Conservation (phyloP, 2,888 invertebrate genomes). For the Netelia virgata region DNA sequence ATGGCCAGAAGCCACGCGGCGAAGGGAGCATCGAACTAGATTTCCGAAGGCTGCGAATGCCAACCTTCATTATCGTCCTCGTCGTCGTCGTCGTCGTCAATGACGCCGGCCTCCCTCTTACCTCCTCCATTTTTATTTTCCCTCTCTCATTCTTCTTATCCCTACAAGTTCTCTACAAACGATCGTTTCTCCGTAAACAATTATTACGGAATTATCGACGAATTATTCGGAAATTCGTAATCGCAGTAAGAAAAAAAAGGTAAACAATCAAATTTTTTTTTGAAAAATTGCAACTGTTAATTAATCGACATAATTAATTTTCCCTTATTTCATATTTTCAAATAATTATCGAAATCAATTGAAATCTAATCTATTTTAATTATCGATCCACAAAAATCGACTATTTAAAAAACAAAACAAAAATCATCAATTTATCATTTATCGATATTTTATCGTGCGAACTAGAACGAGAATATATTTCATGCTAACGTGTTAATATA, state of each 20-base stretch:
- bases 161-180: neutral
- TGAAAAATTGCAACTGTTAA: neutral
- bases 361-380: too few species aligned
- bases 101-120: neutral
- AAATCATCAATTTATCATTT: too few species aligned
- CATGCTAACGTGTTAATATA: too few species aligned
- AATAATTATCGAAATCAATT: neutral
- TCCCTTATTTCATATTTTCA: neutral
- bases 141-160: neutral
- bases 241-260: too few species aligned
- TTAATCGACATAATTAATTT: neutral
- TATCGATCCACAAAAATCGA: too few species aligned
- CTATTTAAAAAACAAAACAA: too few species aligned
- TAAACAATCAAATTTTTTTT: too few species aligned
- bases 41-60: conserved; percentile 32
- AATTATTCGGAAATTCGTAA: neutral
- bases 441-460: too few species aligned
- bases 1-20: conserved; percentile 50
- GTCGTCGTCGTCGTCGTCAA: neutral
- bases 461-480: too few species aligned
- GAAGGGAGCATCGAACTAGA: conserved; percentile 54
- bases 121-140: neutral
- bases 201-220: too few species aligned
- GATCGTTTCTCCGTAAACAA: too few species aligned
- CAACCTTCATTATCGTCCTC: conserved; percentile 33